Conservation (phyloP, 2,888 invertebrate species). For the Mythimna loreyi region DNA sequence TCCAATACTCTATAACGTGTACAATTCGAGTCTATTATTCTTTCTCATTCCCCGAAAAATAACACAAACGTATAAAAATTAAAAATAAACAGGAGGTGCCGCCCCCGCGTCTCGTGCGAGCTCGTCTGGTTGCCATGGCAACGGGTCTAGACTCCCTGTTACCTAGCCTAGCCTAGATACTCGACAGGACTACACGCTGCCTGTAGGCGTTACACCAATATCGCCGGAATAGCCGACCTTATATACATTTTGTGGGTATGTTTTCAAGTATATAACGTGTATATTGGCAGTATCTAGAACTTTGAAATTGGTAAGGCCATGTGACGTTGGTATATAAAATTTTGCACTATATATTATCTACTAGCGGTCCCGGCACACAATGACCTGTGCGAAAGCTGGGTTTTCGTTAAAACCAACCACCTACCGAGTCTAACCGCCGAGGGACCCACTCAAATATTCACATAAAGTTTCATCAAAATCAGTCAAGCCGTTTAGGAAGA, state of each 20-base stretch:
- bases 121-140: constrained; percentile 65
- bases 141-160: constrained; percentile 55
- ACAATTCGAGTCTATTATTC: constrained; percentile 17
- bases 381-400: too few relatives aligned
- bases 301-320: not conserved
- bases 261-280: constrained; percentile 13
- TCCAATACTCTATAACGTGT: constrained; percentile 4
- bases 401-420: too few relatives aligned
- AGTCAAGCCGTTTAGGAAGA: too few relatives aligned
- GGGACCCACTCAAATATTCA: too few relatives aligned
- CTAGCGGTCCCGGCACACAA: too few relatives aligned
- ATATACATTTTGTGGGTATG: constrained; percentile 4
- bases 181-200: constrained; percentile 42
- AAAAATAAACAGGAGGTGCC: constrained; percentile 40
- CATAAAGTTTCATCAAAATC: too few relatives aligned
- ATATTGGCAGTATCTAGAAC: not conserved
- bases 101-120: constrained; percentile 20
- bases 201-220: constrained; percentile 45
- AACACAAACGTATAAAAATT: constrained; percentile 40
- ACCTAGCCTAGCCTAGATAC: constrained; percentile 56
- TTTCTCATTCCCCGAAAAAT: constrained; percentile 27
- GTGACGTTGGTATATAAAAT: not conserved
- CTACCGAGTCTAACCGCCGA: too few relatives aligned
- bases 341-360: not conserved
- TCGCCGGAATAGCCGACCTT: constrained; percentile 15